phyloP scores from a whole-genome alignment of 2,888 invertebrate species.

The Orthonychiurus folsomi region DNA sequence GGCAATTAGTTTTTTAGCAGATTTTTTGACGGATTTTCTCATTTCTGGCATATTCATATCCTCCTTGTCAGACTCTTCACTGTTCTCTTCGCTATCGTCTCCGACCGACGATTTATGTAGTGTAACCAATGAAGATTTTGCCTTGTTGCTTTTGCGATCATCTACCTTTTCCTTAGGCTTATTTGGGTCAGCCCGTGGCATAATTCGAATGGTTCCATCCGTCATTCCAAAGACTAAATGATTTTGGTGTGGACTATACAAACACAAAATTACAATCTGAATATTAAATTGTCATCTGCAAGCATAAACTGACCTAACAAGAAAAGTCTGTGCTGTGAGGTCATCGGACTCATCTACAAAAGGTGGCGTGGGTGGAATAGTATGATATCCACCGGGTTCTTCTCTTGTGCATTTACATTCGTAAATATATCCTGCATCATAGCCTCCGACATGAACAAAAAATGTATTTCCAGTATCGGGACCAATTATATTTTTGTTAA shows the following conservation, averaged over 20 bases:
- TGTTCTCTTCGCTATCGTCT: not conserved
- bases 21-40: constrained; percentile 5
- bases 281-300: no score
- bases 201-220: constrained; percentile 53
- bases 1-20: constrained; percentile 14
- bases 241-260: constrained; percentile 47
- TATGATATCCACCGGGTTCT: constrained; percentile 46
- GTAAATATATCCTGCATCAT: constrained; percentile 59
- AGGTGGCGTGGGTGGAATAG: constrained; percentile 47
- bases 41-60: not conserved
- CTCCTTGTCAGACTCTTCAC: constrained; percentile 8
- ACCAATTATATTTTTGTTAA: constrained; percentile 41
- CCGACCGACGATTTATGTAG: not conserved
- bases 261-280: constrained; percentile 6
- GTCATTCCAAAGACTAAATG: constrained; percentile 55
- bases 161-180: constrained; percentile 7
- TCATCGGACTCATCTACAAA: constrained; percentile 53
- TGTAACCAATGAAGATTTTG: not conserved
- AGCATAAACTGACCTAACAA: no score
- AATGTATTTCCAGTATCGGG: constrained; percentile 46
- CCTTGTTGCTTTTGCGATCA: not conserved
- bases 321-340: constrained; percentile 51
- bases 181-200: constrained; percentile 19
- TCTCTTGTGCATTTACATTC: constrained; percentile 48
- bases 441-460: constrained; percentile 57